phyloP scores from a whole-genome alignment of 2,113 vertebrate genomes.

The Megaptera novaeangliae region DNA sequence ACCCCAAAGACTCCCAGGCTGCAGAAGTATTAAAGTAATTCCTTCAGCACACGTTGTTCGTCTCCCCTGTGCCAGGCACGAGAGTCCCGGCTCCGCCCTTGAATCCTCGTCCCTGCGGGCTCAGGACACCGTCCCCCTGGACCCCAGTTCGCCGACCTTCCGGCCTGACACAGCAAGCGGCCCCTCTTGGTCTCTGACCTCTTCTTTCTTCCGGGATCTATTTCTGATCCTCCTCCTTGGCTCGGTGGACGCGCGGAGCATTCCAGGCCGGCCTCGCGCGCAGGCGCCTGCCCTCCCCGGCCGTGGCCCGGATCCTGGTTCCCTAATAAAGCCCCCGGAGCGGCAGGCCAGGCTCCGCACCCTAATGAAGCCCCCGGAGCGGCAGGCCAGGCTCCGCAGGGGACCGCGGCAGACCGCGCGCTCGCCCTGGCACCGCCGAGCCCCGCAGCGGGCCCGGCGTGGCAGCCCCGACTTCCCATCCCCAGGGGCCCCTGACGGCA shows the following conservation, averaged over 20 bases:
- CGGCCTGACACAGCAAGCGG: not conserved
- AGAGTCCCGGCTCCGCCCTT: not conserved
- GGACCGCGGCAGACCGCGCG: not conserved
- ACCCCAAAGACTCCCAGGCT: not conserved
- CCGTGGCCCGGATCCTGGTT: not conserved
- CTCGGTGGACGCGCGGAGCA: not conserved
- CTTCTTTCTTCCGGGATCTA: constrained; percentile 1
- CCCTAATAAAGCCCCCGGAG: not conserved
- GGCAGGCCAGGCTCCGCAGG: not conserved
- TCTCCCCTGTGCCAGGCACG: not conserved
- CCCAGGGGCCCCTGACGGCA: not conserved
- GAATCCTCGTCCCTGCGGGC: not conserved
- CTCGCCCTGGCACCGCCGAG: not conserved
- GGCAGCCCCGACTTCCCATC: not conserved
- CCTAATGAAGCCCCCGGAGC: not conserved
- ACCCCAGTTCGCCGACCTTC: not conserved
- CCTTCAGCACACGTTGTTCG: not conserved
- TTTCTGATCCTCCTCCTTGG: not conserved
- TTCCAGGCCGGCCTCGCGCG: not conserved
- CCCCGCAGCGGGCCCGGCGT: not conserved
- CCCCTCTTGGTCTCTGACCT: not conserved
- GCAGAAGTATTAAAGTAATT: not conserved
- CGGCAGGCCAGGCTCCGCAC: not conserved
- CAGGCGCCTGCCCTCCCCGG: not conserved
- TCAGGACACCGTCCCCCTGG: not conserved